A percentile compares a stretch with the other conserved stretches of the same genome.
Evolutionary conservation across 37 sponge, comb jelly and placozoan genomes (phyloP).

Genomic region (Ephydatia muelleri): DNA sequence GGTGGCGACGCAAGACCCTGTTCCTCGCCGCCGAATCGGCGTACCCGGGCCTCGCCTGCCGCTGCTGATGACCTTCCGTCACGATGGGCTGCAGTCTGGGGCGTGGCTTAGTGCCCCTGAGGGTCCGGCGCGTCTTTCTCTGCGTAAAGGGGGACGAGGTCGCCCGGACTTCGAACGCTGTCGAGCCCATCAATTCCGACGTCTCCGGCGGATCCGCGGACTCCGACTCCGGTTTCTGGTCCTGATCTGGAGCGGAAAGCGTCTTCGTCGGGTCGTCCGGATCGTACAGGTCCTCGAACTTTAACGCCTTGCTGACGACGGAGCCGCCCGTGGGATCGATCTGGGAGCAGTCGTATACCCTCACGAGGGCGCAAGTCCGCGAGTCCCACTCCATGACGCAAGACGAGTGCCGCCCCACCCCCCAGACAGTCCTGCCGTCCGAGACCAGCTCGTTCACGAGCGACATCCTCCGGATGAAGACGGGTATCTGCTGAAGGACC

Average conservation of each 20-base stretch:
- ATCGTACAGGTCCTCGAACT: constrained; percentile 41
- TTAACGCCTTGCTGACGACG: constrained; percentile 1
- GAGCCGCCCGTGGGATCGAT: constrained; percentile 70
- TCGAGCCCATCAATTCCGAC: constrained; percentile 15
- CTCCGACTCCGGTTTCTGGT: background rate
- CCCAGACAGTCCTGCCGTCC: constrained; percentile 73
- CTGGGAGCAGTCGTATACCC: constrained; percentile 68
- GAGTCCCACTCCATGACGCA: constrained; percentile 86
- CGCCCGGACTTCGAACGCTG: constrained; percentile 7
- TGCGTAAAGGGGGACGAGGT: constrained; percentile 38
- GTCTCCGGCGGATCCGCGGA: background rate
- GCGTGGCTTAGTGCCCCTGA: constrained; percentile 1
- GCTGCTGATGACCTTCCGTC: constrained; percentile 7
- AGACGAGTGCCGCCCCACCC: constrained; percentile 76
- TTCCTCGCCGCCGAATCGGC: background rate
- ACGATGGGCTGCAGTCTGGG: constrained; percentile 33
- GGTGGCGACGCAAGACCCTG: constrained; percentile 35
- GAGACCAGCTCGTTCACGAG: constrained; percentile 81
- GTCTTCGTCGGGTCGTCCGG: constrained; percentile 2
- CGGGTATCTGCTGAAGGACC: constrained; percentile 47
- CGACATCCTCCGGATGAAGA: constrained; percentile 62
- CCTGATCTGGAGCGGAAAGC: background rate
- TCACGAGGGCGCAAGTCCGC: constrained; percentile 36
- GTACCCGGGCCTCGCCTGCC: background rate
- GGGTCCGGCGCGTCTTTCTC: constrained; percentile 35